Base-by-base conservation (phyloP, 2,797 vertebrate genomes). In the Buphagus erythrorhynchus region DNA sequence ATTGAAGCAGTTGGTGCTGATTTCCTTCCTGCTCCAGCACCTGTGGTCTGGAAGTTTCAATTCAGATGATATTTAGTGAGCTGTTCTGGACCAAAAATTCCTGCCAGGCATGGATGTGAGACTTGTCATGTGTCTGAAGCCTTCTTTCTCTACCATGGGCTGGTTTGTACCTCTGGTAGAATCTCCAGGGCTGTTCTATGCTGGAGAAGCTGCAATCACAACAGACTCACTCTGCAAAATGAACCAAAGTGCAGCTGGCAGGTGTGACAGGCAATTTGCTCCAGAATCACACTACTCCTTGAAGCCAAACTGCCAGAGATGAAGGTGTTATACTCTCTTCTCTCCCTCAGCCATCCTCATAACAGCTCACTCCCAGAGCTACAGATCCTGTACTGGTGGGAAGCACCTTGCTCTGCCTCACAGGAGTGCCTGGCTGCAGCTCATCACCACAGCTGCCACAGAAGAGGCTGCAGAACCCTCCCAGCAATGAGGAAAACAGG, bases 341-440 rank as follows among this genome's bases (percentile, higher is more conserved):
- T 62, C 12, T 74, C 16, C 46, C 38, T 21, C 13, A 24, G 38
- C 18, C 36, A 22, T 36, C 26, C 43, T 54, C 46, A 29, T 2
- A 5, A 7, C 29, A 69, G 21, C n/a, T 67, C 25, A 20, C 5
- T 78, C 11, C 24, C 38, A 21, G 49, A 82, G 33, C 40, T 35
- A 10, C 31, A 35, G 61, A 10, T 38, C 1, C 2, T 6, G 6
- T 8, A 2, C 5, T 14, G 51, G 22, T 62, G 29, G 28, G 33
- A 74, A 82, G 62, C 31, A 31, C 36, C 61, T 78, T 42, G 28
- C 35, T 51, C 62, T 62, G 35, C 38, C 48, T 61, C 35, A 7
- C 35, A 55, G 5, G 38, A 66, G 29, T 5, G 2, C 16, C 31
- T 0, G 0, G 20, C 28, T 28, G 54, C 58, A 48, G 58, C 62